Evolutionary conservation across 2,888 invertebrate species (phyloP), one percentile per base, ranked within the genome.

Genomic region (Acrobasis repandana): DNA sequence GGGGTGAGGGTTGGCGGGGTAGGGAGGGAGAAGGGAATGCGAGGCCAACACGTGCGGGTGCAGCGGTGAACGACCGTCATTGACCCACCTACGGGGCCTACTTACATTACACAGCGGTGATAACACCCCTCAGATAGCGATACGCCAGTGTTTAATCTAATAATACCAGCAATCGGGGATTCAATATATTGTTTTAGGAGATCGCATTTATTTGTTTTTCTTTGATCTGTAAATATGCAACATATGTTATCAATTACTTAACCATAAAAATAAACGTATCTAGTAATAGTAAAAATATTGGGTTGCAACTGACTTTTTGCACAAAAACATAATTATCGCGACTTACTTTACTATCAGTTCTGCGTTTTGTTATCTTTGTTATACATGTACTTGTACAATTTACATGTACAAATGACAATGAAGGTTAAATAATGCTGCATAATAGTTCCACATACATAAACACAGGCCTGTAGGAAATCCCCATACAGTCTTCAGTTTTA

Each of bases 11-110:
- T 38, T 38, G 18, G 36, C 10, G 14, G 46, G 43, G 59, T 20
- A 20, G 58, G 11, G 18, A n/a, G 51, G 15, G 16, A 14, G 34
- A 16, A 36, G 20, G 54, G 54, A 38, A 54, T 54, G 78, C 86
- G 87, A 85, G 87, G 88, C 81, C 86, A 81, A 76, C 89, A 88
- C 89, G 88, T 87, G 89, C 85, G 82, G 84, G 77, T 88, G 89
- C 88, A 88, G 74, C 82, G 86, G 90, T 90, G 80, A 88, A 90
- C 82, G 91, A 90, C 88, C 91, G 91, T 88, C 90, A 90, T 91
- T 91, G 91, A 91, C 91, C 91, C 88, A 90, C 81, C 91, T 90
- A 73, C 71, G 79, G 79, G 85, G 73, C 83, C 88, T 86, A 89
- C 85, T 83, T 88, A 80, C 77, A 80, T 83, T 88, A 80, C 77